A percentile compares a stretch with the other conserved stretches of the same genome.
phyloP scores from a whole-genome alignment of 2,888 invertebrate genomes.

The Hyposoter dolosus region DNA sequence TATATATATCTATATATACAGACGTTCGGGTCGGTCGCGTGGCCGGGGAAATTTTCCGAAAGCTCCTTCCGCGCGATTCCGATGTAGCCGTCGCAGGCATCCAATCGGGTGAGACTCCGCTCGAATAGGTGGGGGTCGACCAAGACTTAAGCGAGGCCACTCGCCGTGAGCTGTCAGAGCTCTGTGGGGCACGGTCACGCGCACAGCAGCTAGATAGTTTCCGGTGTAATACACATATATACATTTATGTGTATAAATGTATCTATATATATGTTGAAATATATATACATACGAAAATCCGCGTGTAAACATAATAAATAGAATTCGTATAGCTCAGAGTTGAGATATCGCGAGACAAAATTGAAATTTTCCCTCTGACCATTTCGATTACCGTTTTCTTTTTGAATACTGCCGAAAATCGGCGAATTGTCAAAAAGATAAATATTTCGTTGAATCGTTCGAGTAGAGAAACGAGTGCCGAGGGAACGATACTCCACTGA shows the following conservation, averaged over 20 bases:
- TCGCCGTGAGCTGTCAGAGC: constrained; percentile 85
- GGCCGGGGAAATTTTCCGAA: constrained; percentile 82
- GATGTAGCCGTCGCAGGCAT: constrained; percentile 73
- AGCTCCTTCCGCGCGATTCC: constrained; percentile 81
- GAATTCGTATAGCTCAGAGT: constrained; percentile 62
- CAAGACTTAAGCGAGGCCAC: constrained; percentile 85
- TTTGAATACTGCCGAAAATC: neutral
- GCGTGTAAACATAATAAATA: constrained; percentile 13
- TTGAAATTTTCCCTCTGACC: constrained; percentile 3
- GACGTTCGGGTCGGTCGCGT: constrained; percentile 66
- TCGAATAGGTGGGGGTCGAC: constrained; percentile 81
- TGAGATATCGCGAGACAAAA: constrained; percentile 48
- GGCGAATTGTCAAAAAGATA: neutral
- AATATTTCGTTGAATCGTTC: neutral
- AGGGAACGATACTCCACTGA: constrained; percentile 13
- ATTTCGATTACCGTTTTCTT: neutral
- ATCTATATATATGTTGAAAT: constrained; percentile 6
- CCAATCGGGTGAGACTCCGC: constrained; percentile 79
- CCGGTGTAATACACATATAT: constrained; percentile 64
- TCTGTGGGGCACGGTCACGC: constrained; percentile 85
- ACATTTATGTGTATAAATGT: constrained; percentile 13
- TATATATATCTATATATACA: neutral
- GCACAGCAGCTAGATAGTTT: constrained; percentile 77
- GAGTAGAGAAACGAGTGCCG: constrained; percentile 41
- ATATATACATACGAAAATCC: neutral